Evolutionary conservation across 2,888 invertebrate genomes (phyloP).

Genomic region (Gymnocheta viridis): DNA sequence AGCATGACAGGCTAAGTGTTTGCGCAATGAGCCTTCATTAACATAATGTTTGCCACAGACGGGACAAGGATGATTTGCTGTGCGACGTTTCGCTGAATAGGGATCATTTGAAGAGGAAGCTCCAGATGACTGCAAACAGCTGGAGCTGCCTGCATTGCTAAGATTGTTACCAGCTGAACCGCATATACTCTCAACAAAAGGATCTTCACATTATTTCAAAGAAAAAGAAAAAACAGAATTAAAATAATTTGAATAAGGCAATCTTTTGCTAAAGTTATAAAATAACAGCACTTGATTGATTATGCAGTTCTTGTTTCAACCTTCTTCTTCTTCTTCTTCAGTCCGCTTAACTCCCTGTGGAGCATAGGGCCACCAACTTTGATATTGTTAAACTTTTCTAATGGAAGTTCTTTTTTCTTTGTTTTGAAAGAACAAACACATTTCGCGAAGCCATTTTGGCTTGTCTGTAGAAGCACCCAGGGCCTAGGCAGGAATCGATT

Average conservation of each 20-base stretch:
- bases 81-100: conserved; percentile 95
- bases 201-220: conserved; percentile 70
- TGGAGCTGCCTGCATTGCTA: conserved; percentile 76
- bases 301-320: too few species aligned
- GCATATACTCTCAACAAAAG: conserved; percentile 72
- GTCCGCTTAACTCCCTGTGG: too few species aligned
- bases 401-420: too few species aligned
- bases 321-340: too few species aligned
- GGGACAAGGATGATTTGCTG: conserved; percentile 96
- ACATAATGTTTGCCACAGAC: conserved; percentile 98
- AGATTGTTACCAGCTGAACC: conserved; percentile 67
- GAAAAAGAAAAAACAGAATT: conserved; percentile 11
- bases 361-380: too few species aligned
- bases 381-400: too few species aligned
- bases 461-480: too few species aligned
- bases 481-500: too few species aligned
- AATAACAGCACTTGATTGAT: too few species aligned
- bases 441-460: too few species aligned
- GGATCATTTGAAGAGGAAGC: conserved; percentile 84
- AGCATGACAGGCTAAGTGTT: conserved; percentile 96
- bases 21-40: conserved; percentile 95
- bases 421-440: too few species aligned
- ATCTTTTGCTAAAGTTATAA: not conserved
- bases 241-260: not conserved
- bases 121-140: conserved; percentile 57